phyloP scores from a whole-genome alignment of 53 echinoderm and acorn worm genomes.

The Holothuria scabra region DNA sequence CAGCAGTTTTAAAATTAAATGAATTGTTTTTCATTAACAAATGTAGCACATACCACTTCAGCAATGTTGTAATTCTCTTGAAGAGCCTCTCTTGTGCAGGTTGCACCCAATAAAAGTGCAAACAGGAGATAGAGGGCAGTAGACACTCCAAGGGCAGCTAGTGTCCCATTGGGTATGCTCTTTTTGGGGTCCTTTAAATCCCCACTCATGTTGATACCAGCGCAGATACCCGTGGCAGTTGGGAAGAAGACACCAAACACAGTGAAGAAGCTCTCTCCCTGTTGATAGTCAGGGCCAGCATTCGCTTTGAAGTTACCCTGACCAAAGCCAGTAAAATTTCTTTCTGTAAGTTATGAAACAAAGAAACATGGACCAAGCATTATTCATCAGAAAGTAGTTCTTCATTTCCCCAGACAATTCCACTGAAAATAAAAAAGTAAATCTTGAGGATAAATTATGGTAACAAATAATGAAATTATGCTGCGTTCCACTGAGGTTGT shows the following conservation, averaged over 20 bases:
- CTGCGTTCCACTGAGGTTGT: too few species aligned
- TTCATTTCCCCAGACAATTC: too few species aligned
- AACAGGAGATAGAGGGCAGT: constrained; percentile 85
- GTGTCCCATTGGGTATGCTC: constrained; percentile 89
- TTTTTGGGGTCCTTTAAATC: constrained; percentile 81
- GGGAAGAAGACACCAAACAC: constrained; percentile 99
- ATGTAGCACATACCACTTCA: constrained; percentile 72
- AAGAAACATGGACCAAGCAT: background rate
- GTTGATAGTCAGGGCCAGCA: constrained; percentile 73
- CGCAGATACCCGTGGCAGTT: constrained; percentile 96
- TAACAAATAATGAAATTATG: too few species aligned
- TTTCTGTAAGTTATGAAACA: constrained; percentile 49
- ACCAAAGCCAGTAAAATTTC: constrained; percentile 83
- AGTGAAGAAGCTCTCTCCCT: constrained; percentile 90
- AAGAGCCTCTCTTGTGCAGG: constrained; percentile 70
- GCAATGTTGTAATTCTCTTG: constrained; percentile 97
- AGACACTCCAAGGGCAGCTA: constrained; percentile 90
- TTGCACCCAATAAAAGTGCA: constrained; percentile 82
- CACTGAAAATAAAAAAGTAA: too few species aligned
- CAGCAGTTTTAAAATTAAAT: too few species aligned
- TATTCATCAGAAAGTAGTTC: background rate
- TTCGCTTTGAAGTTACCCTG: constrained; percentile 77
- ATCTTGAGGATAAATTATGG: too few species aligned
- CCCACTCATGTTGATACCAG: constrained; percentile 99
- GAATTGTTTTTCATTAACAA: too few species aligned